These are phyloP conservation scores for Frankliniella fusca DNA, from an alignment of 2,888 invertebrate species.

Conservation along the genomic window DNA sequence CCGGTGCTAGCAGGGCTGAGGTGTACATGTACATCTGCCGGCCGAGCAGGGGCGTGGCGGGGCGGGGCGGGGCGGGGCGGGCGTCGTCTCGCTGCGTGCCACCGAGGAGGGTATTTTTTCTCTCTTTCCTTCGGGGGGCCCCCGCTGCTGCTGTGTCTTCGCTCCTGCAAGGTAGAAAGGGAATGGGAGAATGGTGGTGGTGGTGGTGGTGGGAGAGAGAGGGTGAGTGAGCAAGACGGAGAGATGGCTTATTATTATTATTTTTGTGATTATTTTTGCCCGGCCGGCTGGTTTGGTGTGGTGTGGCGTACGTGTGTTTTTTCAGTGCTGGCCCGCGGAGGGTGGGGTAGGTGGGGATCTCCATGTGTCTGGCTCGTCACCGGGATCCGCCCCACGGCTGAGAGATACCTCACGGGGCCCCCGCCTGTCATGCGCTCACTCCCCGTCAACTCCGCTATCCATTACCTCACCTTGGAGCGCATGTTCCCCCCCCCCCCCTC, in stretches of 20 bases:
- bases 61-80: no score
- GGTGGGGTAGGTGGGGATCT: not conserved
- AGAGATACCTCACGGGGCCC: not conserved
- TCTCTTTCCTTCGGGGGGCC: not conserved
- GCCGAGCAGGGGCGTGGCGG: no score
- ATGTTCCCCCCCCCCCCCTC: not conserved
- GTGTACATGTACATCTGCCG: no score
- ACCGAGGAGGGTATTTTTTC: no score
- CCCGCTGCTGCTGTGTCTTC: not conserved
- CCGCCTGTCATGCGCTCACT: not conserved
- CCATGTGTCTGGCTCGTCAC: not conserved
- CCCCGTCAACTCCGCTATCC: not conserved
- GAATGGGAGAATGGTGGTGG: not conserved
- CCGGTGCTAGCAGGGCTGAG: no score
- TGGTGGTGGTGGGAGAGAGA: not conserved
- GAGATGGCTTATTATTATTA: not conserved
- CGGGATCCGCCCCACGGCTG: not conserved
- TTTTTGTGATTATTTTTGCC: slow-evolving; percentile 31
- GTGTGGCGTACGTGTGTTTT: not conserved
- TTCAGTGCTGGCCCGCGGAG: not conserved
- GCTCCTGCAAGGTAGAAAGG: not conserved
- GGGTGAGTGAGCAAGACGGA: not conserved
- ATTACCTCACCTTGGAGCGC: not conserved
- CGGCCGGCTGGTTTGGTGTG: not conserved
- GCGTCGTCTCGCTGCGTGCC: no score